Evolutionary conservation across 2,888 invertebrate genomes (phyloP).

Genomic region (Ametastegia equiseti): DNA sequence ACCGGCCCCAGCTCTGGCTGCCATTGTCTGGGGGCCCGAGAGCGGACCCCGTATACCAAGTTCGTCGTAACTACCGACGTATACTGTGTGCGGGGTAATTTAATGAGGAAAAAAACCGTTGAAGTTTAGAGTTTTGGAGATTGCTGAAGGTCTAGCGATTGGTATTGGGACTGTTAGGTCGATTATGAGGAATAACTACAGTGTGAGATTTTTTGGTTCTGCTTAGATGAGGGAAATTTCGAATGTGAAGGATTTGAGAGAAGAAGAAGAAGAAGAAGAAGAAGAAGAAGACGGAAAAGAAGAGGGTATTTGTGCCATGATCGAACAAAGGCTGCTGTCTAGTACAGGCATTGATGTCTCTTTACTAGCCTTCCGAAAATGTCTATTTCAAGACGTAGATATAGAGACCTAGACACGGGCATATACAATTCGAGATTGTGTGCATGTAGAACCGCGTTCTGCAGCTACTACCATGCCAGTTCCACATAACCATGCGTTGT

Average conservation of each 20-base stretch:
- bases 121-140: no score
- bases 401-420: no score
- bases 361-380: neutral
- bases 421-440: no score
- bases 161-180: neutral
- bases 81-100: neutral
- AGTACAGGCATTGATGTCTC: slow-evolving; percentile 32
- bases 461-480: no score
- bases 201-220: neutral
- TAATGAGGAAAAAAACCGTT: neutral
- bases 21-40: slow-evolving; percentile 67
- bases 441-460: no score
- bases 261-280: no score
- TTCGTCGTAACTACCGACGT: neutral
- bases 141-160: neutral
- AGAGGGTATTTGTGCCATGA: neutral
- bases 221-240: neutral
- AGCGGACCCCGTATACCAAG: slow-evolving; percentile 39
- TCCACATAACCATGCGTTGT: neutral
- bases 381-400: slow-evolving; percentile 21
- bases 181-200: neutral
- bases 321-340: slow-evolving; percentile 4
- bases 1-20: slow-evolving; percentile 71
- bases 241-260: no score
- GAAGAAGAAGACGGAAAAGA: no score